Percentiles rank a stretch among this genome's conserved stretches.
These are phyloP conservation scores for Eupithecia dodoneata DNA, from an alignment of 2,888 invertebrate species.

Conservation along the genomic window DNA sequence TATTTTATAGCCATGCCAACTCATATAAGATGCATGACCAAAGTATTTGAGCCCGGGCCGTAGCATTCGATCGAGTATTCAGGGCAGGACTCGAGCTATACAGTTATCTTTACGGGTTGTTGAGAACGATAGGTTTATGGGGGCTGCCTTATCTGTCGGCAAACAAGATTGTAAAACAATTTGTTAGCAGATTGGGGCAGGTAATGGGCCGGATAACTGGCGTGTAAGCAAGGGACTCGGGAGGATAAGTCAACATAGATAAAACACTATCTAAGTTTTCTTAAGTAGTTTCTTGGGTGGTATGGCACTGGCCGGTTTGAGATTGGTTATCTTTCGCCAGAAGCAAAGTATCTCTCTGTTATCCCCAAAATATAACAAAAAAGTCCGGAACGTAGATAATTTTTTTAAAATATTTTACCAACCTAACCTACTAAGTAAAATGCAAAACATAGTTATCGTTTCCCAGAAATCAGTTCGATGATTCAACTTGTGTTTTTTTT, in stretches of 20 bases:
- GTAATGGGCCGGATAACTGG: conserved; percentile 27
- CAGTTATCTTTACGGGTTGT: conserved; percentile 29
- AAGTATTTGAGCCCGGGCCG: conserved; percentile 26
- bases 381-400: not conserved
- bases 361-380: not conserved
- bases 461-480: not conserved
- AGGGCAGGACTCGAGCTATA: conserved; percentile 41
- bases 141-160: conserved; percentile 29
- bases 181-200: conserved; percentile 24
- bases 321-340: not conserved
- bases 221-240: not conserved
- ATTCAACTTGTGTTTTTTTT: not conserved
- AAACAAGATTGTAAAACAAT: conserved; percentile 25
- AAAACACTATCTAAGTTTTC: not conserved
- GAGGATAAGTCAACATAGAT: not conserved
- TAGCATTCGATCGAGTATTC: conserved; percentile 23
- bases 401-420: not conserved
- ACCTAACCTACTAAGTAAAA: not conserved
- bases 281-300: not conserved
- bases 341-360: not conserved
- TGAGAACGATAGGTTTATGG: conserved; percentile 29
- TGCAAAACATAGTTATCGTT: not conserved
- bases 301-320: not conserved
- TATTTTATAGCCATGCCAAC: not conserved
- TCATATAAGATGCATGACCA: conserved; percentile 16